These are phyloP conservation scores for Metopia argyrocephala DNA, from an alignment of 2,888 invertebrate species.

Conservation along the genomic window DNA sequence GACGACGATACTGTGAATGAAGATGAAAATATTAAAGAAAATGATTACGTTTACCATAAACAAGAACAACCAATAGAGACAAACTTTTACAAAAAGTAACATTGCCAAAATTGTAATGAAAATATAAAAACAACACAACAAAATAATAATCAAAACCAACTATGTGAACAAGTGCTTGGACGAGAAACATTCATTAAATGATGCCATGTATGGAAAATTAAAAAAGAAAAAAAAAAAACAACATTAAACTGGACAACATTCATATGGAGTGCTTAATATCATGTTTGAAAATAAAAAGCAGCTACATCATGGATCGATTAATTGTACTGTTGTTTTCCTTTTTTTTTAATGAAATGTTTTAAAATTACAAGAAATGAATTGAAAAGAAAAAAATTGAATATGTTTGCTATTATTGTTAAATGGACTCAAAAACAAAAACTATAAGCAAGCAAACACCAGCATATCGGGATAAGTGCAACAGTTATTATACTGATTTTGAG, in stretches of 20 bases:
- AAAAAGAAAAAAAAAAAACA: neutral
- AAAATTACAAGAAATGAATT: too few species aligned
- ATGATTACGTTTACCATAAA: neutral
- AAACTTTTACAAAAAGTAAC: slow-evolving; percentile 1
- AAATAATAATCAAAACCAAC: neutral
- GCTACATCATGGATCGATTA: neutral
- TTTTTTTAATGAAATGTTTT: neutral
- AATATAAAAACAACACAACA: neutral
- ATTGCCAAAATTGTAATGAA: slow-evolving; percentile 35
- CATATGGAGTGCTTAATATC: slow-evolving; percentile 18
- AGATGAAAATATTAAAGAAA: slow-evolving; percentile 1
- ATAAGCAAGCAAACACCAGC: too few species aligned
- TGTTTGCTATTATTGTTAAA: too few species aligned
- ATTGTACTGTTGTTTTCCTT: neutral
- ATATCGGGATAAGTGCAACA: neutral
- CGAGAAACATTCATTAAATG: neutral
- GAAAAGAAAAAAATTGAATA: neutral
- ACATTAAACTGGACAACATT: neutral
- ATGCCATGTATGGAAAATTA: neutral
- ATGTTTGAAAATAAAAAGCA: neutral
- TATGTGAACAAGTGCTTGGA: neutral
- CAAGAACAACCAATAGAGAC: neutral
- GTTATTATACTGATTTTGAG: too few species aligned
- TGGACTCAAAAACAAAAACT: neutral
- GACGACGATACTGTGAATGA: slow-evolving; percentile 31